Conservation (phyloP, 2,113 vertebrate species). For the Centropristis striata region DNA sequence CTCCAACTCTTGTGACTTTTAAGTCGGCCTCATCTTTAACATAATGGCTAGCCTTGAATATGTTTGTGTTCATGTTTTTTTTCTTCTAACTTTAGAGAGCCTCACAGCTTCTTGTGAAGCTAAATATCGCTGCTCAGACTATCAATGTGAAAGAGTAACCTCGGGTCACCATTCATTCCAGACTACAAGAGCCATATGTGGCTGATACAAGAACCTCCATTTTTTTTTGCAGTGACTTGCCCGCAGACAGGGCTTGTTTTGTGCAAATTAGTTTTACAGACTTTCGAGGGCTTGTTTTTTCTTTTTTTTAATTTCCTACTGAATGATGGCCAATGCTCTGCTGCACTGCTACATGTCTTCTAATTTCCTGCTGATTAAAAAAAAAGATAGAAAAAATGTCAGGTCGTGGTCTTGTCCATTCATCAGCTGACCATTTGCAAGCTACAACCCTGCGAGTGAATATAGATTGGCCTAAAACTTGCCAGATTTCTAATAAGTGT, state of each 20-base stretch:
- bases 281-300: slow-evolving; percentile 16
- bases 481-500: background rate
- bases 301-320: slow-evolving; percentile 31
- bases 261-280: slow-evolving; percentile 61
- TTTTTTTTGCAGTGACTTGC: slow-evolving; percentile 42
- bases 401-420: background rate
- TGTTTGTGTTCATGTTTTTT: slow-evolving; percentile 9
- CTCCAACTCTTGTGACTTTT: slow-evolving; percentile 20
- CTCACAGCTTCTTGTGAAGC: slow-evolving; percentile 20
- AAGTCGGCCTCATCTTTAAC: slow-evolving; percentile 15
- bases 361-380: slow-evolving; percentile 52
- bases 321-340: slow-evolving; percentile 19
- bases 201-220: slow-evolving; percentile 17
- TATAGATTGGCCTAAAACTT: background rate
- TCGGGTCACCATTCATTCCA: slow-evolving; percentile 58
- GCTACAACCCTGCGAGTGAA: background rate
- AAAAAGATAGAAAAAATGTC: background rate
- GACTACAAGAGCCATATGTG: slow-evolving; percentile 38
- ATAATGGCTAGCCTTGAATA: slow-evolving; percentile 2
- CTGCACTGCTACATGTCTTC: background rate
- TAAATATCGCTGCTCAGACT: slow-evolving; percentile 37
- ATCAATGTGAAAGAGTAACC: slow-evolving; percentile 46
- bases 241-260: slow-evolving; percentile 49
- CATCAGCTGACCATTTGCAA: background rate
- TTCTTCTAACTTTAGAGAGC: background rate